Evolutionary conservation across 2,797 vertebrate genomes (phyloP).

Genomic region (Chaetodon trifasciatus): DNA sequence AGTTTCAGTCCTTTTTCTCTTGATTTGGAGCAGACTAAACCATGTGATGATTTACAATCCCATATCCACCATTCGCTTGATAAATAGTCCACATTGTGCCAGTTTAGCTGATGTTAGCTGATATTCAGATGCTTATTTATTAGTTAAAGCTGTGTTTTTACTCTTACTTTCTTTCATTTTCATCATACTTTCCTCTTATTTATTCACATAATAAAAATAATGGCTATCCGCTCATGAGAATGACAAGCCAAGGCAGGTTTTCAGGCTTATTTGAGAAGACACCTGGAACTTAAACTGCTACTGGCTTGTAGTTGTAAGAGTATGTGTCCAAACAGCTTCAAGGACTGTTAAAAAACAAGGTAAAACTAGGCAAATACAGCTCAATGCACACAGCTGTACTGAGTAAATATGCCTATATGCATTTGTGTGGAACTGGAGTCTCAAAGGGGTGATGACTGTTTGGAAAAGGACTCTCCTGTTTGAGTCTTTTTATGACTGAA

Average conservation of each 20-base stretch:
- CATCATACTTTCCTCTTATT: constrained; percentile 40
- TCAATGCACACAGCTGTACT: constrained; percentile 38
- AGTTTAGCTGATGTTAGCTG: constrained; percentile 5
- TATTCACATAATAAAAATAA: constrained; percentile 31
- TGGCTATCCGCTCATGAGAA: constrained; percentile 13
- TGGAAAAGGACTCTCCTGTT: constrained; percentile 46
- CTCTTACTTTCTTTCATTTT: constrained; percentile 9
- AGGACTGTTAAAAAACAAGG: constrained; percentile 23
- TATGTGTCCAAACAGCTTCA: constrained; percentile 37
- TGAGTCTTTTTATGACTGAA: constrained; percentile 67
- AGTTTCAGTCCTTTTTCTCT: constrained; percentile 7
- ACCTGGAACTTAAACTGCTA: constrained; percentile 49
- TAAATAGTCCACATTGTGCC: constrained; percentile 19
- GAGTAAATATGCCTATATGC: constrained; percentile 52
- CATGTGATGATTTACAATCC: constrained; percentile 2
- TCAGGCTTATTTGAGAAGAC: constrained; percentile 37
- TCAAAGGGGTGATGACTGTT: constrained; percentile 41
- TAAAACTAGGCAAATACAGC: constrained; percentile 37
- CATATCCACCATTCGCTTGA: constrained; percentile 32
- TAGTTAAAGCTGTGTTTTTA: not conserved
- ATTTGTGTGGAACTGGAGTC: constrained; percentile 56
- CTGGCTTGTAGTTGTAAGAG: constrained; percentile 11
- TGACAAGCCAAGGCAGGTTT: constrained; percentile 36
- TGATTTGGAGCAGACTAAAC: not conserved
- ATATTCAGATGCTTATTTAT: constrained; percentile 30